Evolutionary conservation across 2,797 vertebrate genomes (phyloP).

Genomic region (Gallinago solitaria): DNA sequence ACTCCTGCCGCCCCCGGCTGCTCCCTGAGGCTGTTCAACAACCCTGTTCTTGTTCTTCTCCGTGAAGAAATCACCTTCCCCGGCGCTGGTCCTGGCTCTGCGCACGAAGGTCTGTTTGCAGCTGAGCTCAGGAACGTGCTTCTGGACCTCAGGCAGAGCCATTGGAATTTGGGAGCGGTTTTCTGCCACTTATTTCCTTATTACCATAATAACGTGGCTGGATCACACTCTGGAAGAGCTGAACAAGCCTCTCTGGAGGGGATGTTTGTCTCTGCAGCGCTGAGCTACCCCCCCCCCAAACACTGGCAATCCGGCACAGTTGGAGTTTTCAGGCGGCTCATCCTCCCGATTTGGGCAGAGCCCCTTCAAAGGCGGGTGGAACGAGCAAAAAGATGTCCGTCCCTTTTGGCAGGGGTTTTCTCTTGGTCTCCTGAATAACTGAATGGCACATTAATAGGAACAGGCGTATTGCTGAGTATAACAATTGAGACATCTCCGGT

Average conservation of each 20-base stretch:
- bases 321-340: not conserved
- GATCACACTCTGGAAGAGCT: not conserved
- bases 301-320: fast-evolving
- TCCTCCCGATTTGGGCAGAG: not conserved
- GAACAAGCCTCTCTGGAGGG: not conserved
- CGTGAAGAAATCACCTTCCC: not conserved
- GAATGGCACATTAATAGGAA: constrained; percentile 56
- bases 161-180: not conserved
- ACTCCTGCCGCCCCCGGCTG: not conserved
- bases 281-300: fast-evolving
- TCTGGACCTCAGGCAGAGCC: not conserved
- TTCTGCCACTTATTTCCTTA: not conserved
- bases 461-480: constrained; percentile 59
- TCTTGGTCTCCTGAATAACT: not conserved
- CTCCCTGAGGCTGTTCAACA: not conserved
- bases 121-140: not conserved
- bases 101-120: not conserved
- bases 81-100: not conserved
- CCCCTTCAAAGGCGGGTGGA: not conserved
- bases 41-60: not conserved
- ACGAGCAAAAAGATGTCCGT: not conserved
- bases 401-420: not conserved
- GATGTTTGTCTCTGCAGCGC: not conserved
- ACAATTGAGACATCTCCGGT: constrained; percentile 75
- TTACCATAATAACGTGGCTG: not conserved